Base-by-base conservation (phyloP, 2,888 invertebrate genomes). In the Acleris holmiana region DNA sequence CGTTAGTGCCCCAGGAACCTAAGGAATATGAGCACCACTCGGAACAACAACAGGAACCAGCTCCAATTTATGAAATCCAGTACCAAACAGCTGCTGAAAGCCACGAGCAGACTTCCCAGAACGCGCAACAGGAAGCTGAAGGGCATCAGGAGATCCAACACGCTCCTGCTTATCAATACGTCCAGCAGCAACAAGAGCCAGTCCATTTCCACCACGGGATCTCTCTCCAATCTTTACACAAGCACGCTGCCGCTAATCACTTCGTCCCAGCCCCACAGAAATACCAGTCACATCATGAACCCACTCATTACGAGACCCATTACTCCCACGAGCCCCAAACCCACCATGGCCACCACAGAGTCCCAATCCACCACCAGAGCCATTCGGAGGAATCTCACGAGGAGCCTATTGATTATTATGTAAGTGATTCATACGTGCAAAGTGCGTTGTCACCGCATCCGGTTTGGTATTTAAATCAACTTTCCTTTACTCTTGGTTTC, bases 371-470 rank as follows among this genome's bases (percentile, higher is more conserved):
- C 25, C 79, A 83, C 41, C 78, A 83, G 66, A 66, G 67, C 21
- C 78, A 84, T 58, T 68, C 76, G 41, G 76, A 82, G 66, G 73
- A 73, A 67, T 81, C 84, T 18, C 84, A 88, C 73, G 89, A 90
- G 49, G 88, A 91, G 70, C 86, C 85, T 40, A 76, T 92, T 17
- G 91, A 92, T 77, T 92, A 90, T 88, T 91, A 91, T 77, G 91
- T 92, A 85, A 91, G 91, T 79, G 56, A 53, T 67, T 65, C 53
- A 49, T 67, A 53, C 68, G 69, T 67, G 64, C 71, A 71, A 71
- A 72, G 66, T 72, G 73, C 68, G 73, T 68, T 69, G 70, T 73
- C 71, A 73, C 73, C 77, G 78, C 70, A 69, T 77, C 77, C 81
- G 80, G 80, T 76, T 76, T 67, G 69, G 69, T 71, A 78, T 80